Conservation (phyloP, 92 coral and sea anemone species). For the Porites divaricata region DNA sequence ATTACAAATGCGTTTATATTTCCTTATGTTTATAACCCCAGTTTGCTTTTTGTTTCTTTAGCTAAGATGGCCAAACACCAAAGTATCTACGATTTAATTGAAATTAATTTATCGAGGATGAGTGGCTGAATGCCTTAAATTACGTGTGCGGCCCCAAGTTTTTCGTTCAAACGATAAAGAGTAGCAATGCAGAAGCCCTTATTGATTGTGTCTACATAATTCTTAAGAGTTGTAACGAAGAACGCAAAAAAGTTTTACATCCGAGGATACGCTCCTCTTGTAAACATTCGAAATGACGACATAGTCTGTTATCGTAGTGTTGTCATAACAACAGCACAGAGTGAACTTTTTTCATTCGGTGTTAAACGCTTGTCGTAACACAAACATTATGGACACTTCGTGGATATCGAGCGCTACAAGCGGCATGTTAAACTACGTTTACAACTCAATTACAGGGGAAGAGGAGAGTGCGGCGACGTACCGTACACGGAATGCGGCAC, state of each 20-base stretch:
- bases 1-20: no score
- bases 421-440: conserved; percentile 14
- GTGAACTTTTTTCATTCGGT: background rate
- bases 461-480: background rate
- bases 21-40: no score
- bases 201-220: no score
- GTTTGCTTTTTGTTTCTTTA: no score
- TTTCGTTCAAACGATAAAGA: no score
- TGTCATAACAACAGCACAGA: background rate
- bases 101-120: no score
- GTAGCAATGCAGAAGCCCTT: no score
- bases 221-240: no score
- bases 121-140: no score
- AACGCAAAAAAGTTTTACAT: background rate
- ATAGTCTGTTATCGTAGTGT: conserved; percentile 10
- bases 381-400: conserved; percentile 5
- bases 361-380: conserved; percentile 14
- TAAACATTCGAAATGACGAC: conserved; percentile 7
- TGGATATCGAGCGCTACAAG: conserved; percentile 32
- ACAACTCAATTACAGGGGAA: conserved; percentile 11
- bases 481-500: background rate
- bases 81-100: no score
- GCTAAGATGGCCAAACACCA: no score
- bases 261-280: conserved; percentile 10
- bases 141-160: no score